Evolutionary conservation across 2,888 invertebrate species (phyloP), one percentile per base, ranked within the genome.

Genomic region (Isoperla grammatica): DNA sequence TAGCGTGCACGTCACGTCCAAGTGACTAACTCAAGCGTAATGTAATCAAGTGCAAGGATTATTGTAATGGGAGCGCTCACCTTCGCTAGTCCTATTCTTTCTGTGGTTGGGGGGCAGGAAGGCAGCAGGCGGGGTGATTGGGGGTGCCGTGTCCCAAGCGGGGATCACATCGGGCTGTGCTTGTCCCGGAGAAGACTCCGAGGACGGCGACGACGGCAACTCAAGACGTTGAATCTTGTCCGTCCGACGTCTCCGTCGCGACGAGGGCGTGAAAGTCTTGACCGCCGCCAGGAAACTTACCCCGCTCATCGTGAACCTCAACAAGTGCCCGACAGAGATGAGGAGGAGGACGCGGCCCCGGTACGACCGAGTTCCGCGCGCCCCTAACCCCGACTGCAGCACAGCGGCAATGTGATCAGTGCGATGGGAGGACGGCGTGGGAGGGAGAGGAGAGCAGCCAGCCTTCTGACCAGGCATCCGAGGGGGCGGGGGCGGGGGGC

Each of bases 81-180:
- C 53, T 53, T 57, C 61, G 37, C 54, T 56, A 70, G 71, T 67
- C 61, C 71, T 71, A 53, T 71, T 72, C 65, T 74, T 74, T 66
- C 78, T 80, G 68, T 82, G 83, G 43, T 82, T 83, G 20, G 81
- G 80, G 2, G 83, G 81, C 56, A 83, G 74, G 69, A 85, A 85
- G 59, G 83, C 84, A 8, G 85, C 84, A 13, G 85, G 86, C 22
- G 85, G 85, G 29, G 85, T 85, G 65, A 85, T 85, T 23, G 85
- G 84, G 23, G 81, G 79, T 63, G 79, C 82, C 5, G 75, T 72
- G 66, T 81, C 81, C 80, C 81, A 82, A 65, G 74, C 75, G 37
- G 81, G 79, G 57, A 81, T 79, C 55, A 79, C 78, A 67, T 81
- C 80, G 53, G 80, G 78, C 62, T 76, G 78, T 64, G 43, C 35